phyloP scores from a whole-genome alignment of 1,140 invertebrate species.

The Reticulitermes speratus region DNA sequence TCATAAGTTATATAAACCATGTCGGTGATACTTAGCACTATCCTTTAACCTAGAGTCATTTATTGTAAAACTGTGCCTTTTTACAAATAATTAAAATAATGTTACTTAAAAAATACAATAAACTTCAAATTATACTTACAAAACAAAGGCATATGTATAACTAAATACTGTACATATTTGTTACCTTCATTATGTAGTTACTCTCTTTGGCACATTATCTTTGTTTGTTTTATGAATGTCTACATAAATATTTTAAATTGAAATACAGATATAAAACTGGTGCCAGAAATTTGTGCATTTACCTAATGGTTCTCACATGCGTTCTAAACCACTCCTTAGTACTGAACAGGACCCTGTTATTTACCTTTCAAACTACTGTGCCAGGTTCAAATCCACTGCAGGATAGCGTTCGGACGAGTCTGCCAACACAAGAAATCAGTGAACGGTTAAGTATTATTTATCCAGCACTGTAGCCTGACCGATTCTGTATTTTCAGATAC shows the following conservation, averaged over 20 bases:
- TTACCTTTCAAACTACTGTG: neutral
- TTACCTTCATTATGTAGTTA: neutral
- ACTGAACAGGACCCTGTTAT: neutral
- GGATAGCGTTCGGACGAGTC: neutral
- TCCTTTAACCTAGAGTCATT: neutral
- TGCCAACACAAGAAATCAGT: neutral
- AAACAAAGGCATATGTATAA: neutral
- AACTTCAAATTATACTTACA: neutral
- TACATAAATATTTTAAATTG: neutral
- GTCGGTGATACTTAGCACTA: neutral
- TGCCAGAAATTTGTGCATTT: constrained; percentile 9
- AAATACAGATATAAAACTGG: neutral
- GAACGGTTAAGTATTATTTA: neutral
- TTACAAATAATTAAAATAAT: constrained; percentile 20
- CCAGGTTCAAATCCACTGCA: neutral
- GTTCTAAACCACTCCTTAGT: neutral
- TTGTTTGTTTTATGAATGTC: neutral
- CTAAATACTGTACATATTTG: neutral
- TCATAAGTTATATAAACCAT: neutral
- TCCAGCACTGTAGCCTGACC: too few species aligned
- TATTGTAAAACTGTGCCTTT: neutral
- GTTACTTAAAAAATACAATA: constrained; percentile 7
- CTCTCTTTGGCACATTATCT: neutral
- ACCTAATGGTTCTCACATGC: neutral
- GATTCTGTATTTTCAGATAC: too few species aligned